Conservation (phyloP, 2,888 invertebrate species). For the Hesperia comma region DNA sequence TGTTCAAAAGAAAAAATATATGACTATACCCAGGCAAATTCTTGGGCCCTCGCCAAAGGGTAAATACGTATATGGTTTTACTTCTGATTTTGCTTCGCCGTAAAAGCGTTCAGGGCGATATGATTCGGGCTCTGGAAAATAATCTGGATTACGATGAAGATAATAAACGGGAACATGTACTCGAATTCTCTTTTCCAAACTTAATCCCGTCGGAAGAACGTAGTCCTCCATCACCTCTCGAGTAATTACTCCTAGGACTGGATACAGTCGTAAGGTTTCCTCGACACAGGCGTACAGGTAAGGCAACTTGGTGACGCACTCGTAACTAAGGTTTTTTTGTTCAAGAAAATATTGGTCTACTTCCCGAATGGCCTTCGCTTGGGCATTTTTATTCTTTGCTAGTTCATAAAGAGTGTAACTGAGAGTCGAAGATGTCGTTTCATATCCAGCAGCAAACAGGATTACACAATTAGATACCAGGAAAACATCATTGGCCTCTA, state of each 20-base stretch:
- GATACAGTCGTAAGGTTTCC: constrained; percentile 58
- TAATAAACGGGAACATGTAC: constrained; percentile 59
- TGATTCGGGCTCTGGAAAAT: constrained; percentile 56
- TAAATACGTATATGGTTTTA: constrained; percentile 55
- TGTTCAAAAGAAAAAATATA: constrained; percentile 12
- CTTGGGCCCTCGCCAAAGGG: constrained; percentile 64
- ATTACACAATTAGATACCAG: constrained; percentile 79
- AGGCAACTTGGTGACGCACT: constrained; percentile 56
- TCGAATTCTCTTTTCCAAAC: constrained; percentile 53
- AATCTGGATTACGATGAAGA: constrained; percentile 54
- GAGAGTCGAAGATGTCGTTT: constrained; percentile 56
- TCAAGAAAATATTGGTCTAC: constrained; percentile 52
- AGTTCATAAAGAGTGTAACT: constrained; percentile 56
- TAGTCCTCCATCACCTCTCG: constrained; percentile 58
- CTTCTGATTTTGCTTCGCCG: constrained; percentile 48
- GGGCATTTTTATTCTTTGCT: constrained; percentile 51
- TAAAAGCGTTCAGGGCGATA: constrained; percentile 59
- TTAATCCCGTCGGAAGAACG: constrained; percentile 54
- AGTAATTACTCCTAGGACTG: constrained; percentile 51
- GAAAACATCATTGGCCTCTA: constrained; percentile 66
- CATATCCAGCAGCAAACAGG: constrained; percentile 70
- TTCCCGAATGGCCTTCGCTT: constrained; percentile 50
- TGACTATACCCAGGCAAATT: constrained; percentile 62
- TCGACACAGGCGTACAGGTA: constrained; percentile 58
- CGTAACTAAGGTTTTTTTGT: constrained; percentile 50